Percentiles rank a stretch among this genome's conserved stretches.
Evolutionary conservation across 2,888 invertebrate species (phyloP).

Genomic region (Amblyjoppa proteus): DNA sequence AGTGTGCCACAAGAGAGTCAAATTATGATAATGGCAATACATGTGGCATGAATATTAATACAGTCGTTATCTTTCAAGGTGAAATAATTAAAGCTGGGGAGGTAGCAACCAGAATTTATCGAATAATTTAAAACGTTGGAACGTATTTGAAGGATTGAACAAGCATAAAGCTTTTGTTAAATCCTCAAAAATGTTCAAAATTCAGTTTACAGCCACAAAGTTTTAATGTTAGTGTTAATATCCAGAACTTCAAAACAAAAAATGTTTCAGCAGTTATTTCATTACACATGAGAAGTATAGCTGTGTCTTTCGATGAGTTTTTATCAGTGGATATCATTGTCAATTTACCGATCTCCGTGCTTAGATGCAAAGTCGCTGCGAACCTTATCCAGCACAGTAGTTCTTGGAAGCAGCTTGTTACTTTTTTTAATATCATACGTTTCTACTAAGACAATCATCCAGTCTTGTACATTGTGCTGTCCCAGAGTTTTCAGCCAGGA

Average conservation of each 20-base stretch:
- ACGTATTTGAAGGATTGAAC: neutral
- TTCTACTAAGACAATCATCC: conserved; percentile 97
- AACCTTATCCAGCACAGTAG: conserved; percentile 97
- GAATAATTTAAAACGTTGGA: neutral
- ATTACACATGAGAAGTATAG: neutral
- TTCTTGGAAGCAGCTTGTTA: conserved; percentile 95
- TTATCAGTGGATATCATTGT: conserved; percentile 22
- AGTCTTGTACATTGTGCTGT: conserved; percentile 92
- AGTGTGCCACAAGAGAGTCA: neutral
- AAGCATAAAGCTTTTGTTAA: neutral
- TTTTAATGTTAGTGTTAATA: too few relatives aligned
- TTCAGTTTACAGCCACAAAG: neutral
- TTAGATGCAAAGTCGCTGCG: conserved; percentile 97
- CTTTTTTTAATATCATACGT: conserved; percentile 96
- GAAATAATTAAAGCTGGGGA: conserved; percentile 3
- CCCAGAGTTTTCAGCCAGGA: conserved; percentile 93
- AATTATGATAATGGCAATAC: neutral
- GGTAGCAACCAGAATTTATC: neutral
- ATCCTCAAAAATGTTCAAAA: neutral
- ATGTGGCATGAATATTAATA: conserved; percentile 35
- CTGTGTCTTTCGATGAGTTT: neutral
- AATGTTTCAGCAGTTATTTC: neutral
- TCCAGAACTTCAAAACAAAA: neutral
- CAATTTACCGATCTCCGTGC: conserved; percentile 89
- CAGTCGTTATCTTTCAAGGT: conserved; percentile 35